Conservation (phyloP, 2,888 invertebrate species). For the Lucinisca nassula region DNA sequence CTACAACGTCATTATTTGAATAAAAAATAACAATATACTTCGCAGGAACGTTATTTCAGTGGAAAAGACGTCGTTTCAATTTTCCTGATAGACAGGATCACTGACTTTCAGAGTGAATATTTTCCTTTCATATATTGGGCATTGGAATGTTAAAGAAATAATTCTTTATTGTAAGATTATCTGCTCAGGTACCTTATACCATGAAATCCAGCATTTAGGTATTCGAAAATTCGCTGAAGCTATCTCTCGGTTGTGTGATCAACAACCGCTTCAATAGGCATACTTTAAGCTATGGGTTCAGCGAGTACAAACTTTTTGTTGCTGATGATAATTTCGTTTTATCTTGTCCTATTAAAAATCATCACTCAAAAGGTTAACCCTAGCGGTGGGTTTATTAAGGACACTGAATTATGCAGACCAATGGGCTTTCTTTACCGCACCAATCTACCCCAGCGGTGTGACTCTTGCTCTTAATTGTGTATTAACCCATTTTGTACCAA, state of each 20-base stretch:
- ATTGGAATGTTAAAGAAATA: too few species aligned
- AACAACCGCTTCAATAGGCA: conserved; percentile 13
- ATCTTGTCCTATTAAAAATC: conserved; percentile 59
- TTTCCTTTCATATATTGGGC: too few species aligned
- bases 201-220: not conserved
- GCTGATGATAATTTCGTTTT: conserved; percentile 25
- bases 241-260: not conserved
- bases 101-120: too few species aligned
- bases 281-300: conserved; percentile 10
- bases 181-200: not conserved
- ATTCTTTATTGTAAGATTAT: too few species aligned
- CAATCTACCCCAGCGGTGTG: conserved; percentile 5
- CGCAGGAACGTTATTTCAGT: too few species aligned
- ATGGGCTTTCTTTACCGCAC: not conserved
- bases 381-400: conserved; percentile 63
- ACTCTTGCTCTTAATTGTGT: conserved; percentile 6
- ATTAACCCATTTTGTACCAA: too few species aligned
- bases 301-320: not conserved
- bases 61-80: too few species aligned
- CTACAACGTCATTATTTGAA: too few species aligned
- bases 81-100: too few species aligned
- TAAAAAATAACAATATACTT: too few species aligned
- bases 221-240: not conserved
- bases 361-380: conserved; percentile 56
- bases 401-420: conserved; percentile 8